A percentile compares a stretch with the other conserved stretches of the same genome.
These are phyloP conservation scores for Pseudachorutes palmiensis DNA, from an alignment of 1,140 invertebrate genomes.

Conservation along the genomic window DNA sequence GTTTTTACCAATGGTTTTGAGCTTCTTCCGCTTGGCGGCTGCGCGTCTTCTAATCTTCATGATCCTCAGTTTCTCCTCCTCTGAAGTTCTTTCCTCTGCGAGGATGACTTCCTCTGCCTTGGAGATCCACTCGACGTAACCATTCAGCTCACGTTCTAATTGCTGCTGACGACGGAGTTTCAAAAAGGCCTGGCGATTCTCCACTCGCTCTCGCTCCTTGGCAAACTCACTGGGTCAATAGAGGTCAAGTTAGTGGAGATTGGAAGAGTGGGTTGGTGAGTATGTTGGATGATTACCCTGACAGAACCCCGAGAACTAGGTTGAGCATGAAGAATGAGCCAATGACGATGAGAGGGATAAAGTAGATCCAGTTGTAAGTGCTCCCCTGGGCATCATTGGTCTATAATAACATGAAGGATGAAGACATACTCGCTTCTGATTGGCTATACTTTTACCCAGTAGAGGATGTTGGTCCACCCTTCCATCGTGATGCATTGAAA, in stretches of 20 bases:
- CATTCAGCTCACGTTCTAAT: slow-evolving; percentile 97
- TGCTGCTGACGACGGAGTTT: slow-evolving; percentile 98
- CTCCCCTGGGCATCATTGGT: slow-evolving; percentile 98
- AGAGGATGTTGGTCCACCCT: slow-evolving; percentile 99
- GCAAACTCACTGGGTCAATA: slow-evolving; percentile 99
- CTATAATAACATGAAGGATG: too few species aligned
- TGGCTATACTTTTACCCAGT: slow-evolving; percentile 73
- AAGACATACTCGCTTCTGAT: too few species aligned
- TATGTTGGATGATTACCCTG: too few species aligned
- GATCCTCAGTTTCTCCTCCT: slow-evolving; percentile 98
- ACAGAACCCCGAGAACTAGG: slow-evolving; percentile 99
- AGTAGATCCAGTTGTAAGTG: slow-evolving; percentile 99
- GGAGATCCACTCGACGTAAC: slow-evolving; percentile 99
- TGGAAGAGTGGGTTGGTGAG: too few species aligned
- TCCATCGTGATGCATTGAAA: slow-evolving; percentile 99
- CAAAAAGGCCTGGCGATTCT: slow-evolving; percentile 99
- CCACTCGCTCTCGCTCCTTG: slow-evolving; percentile 99
- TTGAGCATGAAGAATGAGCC: slow-evolving; percentile 99
- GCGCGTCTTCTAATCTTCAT: slow-evolving; percentile 87
- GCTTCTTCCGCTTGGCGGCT: slow-evolving; percentile 90
- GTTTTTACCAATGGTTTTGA: slow-evolving; percentile 92
- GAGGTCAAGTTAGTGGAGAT: too few species aligned
- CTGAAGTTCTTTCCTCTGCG: slow-evolving; percentile 97
- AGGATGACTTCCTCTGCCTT: slow-evolving; percentile 99
- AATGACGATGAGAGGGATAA: slow-evolving; percentile 99